These are phyloP conservation scores for Gymnobelideus leadbeateri DNA, from an alignment of 2,113 vertebrate species.

Conservation along the genomic window DNA sequence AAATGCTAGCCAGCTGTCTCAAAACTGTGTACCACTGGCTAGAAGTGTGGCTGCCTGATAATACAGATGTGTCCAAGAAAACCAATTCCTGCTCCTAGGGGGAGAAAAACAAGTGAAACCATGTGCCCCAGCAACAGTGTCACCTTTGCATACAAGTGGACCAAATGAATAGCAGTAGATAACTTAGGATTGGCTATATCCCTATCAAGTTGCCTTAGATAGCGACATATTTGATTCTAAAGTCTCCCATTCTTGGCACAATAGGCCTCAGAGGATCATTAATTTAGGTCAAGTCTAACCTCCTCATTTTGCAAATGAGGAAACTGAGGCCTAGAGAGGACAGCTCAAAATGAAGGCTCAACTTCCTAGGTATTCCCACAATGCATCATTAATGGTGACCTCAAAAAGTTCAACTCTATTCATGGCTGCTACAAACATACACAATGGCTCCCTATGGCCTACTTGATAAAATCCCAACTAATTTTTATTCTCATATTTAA, in stretches of 20 bases:
- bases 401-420: background rate
- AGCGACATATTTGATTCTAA: background rate
- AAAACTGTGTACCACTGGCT: background rate
- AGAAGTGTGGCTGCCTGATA: background rate
- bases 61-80: background rate
- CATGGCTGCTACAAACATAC: background rate
- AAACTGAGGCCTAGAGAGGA: background rate
- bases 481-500: background rate
- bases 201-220: background rate
- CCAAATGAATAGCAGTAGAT: background rate
- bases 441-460: background rate
- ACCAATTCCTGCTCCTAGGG: background rate
- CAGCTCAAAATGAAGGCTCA: background rate
- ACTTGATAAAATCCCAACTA: background rate
- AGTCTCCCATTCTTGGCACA: background rate
- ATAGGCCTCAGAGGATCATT: background rate
- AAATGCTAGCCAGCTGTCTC: constrained; percentile 1
- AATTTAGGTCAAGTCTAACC: background rate
- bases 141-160: background rate
- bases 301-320: background rate
- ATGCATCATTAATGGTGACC: background rate
- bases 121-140: background rate
- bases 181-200: background rate
- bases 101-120: background rate
- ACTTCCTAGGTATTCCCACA: rapidly evolving